These are phyloP conservation scores for Sphaeramia orbicularis DNA, from an alignment of 2,797 vertebrate genomes.

Conservation along the genomic window DNA sequence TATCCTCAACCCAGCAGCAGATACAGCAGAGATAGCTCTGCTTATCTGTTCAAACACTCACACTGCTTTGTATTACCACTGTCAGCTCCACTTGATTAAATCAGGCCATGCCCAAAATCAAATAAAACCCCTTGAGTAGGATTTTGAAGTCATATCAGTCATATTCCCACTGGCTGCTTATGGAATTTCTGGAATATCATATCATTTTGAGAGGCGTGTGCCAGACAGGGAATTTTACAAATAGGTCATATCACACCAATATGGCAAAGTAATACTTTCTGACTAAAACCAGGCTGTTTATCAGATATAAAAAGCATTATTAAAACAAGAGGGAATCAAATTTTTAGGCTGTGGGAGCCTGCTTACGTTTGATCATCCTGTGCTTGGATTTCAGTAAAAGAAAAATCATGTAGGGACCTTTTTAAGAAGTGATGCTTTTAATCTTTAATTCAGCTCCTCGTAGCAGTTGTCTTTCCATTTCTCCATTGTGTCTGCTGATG, in stretches of 20 bases:
- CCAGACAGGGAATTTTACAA: slow-evolving; percentile 50
- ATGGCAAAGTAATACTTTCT: slow-evolving; percentile 8
- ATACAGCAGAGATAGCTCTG: slow-evolving; percentile 62
- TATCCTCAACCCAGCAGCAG: slow-evolving; percentile 57
- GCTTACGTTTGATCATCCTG: slow-evolving; percentile 48
- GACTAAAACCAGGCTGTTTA: slow-evolving; percentile 12
- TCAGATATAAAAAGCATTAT: slow-evolving; percentile 23
- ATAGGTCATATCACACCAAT: slow-evolving; percentile 45
- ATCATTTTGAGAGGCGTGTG: slow-evolving; percentile 24
- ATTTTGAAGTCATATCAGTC: slow-evolving; percentile 55
- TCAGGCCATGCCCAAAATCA: slow-evolving; percentile 77
- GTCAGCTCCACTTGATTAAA: slow-evolving; percentile 75
- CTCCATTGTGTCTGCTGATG: slow-evolving; percentile 22
- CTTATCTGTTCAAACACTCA: slow-evolving; percentile 75
- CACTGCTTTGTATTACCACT: slow-evolving; percentile 68
- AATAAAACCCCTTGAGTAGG: slow-evolving; percentile 69
- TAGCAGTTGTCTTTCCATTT: slow-evolving; percentile 37
- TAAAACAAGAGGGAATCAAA: slow-evolving; percentile 17
- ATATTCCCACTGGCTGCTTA: slow-evolving; percentile 40
- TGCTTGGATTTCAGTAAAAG: slow-evolving; percentile 42
- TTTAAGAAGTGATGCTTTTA: slow-evolving; percentile 44
- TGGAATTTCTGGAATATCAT: slow-evolving; percentile 57
- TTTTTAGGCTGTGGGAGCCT: slow-evolving; percentile 6
- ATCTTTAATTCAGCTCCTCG: slow-evolving; percentile 65
- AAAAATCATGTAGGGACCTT: slow-evolving; percentile 36